Evolutionary conservation across 2,113 vertebrate genomes (phyloP), one percentile per base, ranked within the genome.

Genomic region (Microcebus tavaratra): DNA sequence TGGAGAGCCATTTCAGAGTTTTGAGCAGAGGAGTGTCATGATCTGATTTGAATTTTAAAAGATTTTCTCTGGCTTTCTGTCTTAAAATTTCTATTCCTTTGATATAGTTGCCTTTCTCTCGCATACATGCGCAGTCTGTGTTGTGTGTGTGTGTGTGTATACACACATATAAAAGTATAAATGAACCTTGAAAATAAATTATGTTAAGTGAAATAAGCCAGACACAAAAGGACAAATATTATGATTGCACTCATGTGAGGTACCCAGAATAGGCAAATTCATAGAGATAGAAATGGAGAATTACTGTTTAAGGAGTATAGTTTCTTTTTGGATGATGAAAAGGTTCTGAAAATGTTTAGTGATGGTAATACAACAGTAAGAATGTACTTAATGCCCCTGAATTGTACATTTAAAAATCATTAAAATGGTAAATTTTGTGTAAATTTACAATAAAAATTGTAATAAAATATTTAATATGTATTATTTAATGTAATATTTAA

Each of bases 21-120:
- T 95, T 94, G 67, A 85, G 63, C 55, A 82, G 53, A 91, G 57
- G 86, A 36, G 29, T 72, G 18, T 39, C 23, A 72, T 91, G 17
- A 79, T 94, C 31, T 96, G 55, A 50, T 39, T 82, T 86, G 67
- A 91, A 80, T 92, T 94, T 61, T 67, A 67, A 81, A 88, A 61
- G 61, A 83, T 65, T 53, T 23, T 48, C 8, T 83, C 48, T 76
- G 61, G n/a, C n/a, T 75, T 86, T 79, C 12, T 65, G 27, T 79
- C 13, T 82, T 2, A 90, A 55, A 81, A 68, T 79, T 67, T 29
- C 20, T 55, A 6, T 76, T 67, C 67, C 61, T 88, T 79, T 90
- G 39, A 31, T 86, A 39, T 53, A 89, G 8, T 36, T 91, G 25
- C 65, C 89, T 96, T 29, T 27, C 4, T 27, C 59, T 29, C 11